Percentiles rank a stretch among this genome's conserved stretches.
Conservation (phyloP, 2,797 vertebrate species). For the Acanthurus tractus region DNA sequence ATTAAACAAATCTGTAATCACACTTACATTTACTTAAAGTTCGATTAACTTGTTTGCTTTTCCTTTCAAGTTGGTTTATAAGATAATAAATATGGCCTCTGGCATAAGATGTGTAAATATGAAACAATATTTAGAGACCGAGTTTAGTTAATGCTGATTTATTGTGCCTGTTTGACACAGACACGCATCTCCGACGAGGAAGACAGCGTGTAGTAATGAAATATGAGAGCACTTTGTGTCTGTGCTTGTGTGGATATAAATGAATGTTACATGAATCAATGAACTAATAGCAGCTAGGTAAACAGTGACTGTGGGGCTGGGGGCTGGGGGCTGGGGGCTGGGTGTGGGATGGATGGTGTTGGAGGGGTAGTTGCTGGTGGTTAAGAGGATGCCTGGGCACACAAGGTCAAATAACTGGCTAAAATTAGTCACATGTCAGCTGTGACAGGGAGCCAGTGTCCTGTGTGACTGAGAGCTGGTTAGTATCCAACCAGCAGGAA, state of each 20-base stretch:
- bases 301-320: neutral
- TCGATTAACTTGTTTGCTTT: neutral
- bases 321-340: neutral
- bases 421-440: conserved; percentile 69
- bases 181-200: neutral
- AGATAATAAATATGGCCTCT: neutral
- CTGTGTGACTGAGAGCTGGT: conserved; percentile 22
- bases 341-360: neutral
- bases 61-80: too few relatives aligned
- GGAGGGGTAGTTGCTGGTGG: neutral
- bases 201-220: too few relatives aligned
- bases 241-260: conserved; percentile 12
- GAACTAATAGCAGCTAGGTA: neutral
- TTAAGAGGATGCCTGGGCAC: conserved; percentile 57
- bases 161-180: neutral
- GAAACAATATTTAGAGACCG: neutral
- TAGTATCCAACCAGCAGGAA: conserved; percentile 34
- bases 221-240: neutral
- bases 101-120: neutral
- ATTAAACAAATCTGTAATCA: neutral
- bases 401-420: conserved; percentile 64
- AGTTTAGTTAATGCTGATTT: neutral
- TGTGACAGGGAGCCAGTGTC: conserved; percentile 51
- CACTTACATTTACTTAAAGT: neutral
- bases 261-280: conserved; percentile 18